Evolutionary conservation across 2,888 invertebrate genomes (phyloP), one percentile per base, ranked within the genome.

Genomic region (Chrysomela aeneicollis): DNA sequence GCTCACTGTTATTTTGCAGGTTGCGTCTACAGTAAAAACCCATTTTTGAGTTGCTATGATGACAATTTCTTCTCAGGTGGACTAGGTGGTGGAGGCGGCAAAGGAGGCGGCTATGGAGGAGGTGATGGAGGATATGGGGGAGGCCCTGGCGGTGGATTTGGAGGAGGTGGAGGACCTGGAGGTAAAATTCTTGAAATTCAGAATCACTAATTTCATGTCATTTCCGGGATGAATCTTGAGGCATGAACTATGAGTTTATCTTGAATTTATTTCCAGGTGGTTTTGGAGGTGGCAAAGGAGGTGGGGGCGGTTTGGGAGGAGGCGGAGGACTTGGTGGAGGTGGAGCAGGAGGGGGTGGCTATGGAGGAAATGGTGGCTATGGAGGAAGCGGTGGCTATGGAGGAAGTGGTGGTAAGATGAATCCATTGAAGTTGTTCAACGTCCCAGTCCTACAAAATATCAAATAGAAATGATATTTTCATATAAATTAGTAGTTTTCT

Each of bases 41-140:
- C 69, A 42, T 69, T 69, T 64, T 64, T 69, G 61, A 66, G 63
- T 58, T 30, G 63, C 61, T 69, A 66, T 67, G 54, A 59, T 63
- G 63, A 66, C 58, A 32, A 49, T 66, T 62, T 66, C 52, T 49
- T 61, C 60, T 57, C 57, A 64, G 66, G 68, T 19, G 32, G 61
- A 15, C 53, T 57, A 8, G 59, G 63, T 12, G 59, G 63, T 8
- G 61, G 42, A 2, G 68, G 68, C 26, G 61, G 65, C 18, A 53
- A 50, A 12, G 61, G 64, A 18, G 66, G 67, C 12, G 37, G 18
- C 37, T 46, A 61, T 15, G 60, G 63, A 15, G 63, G 53, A 4
- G 57, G 57, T n/a, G 50, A 54, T 10, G 58, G 64, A 57, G 67
- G 67, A 51, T 61, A 17, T 50, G 64, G 60, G 12, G 63, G 53